Base-by-base conservation (phyloP, 2,888 invertebrate genomes). In the Plebejus anna region DNA sequence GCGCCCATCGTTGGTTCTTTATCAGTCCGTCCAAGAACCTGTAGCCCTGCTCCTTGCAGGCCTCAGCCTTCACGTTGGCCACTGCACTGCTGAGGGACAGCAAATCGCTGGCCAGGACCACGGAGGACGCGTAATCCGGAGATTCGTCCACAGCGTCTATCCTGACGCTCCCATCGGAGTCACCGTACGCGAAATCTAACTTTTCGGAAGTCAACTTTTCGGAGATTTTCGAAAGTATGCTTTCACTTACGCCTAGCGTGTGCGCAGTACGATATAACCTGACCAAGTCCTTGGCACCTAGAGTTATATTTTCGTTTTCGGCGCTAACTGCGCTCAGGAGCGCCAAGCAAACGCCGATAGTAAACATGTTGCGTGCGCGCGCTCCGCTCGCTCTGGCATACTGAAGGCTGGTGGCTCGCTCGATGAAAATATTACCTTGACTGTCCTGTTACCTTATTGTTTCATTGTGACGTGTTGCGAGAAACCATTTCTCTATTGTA, bases 1-100 rank as follows among this genome's bases (percentile, higher is more conserved):
- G 84, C n/a, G 95, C 94, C 95, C 95, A 95, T 86, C 92, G 87
- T 81, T 94, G 94, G 81, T 94, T 94, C 83, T 86, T 83, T 13
- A 92, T 86, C 77, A 95, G 84, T 77, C 94, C 94, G 81, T 94
- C 89, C 79, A 95, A 82, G 70, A 94, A 92, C 76, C 87, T 86
- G 79, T 90, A 89, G 0, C 93, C 94, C 77, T 95, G 95, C 70
- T 92, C 90, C 77, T 93, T 88, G 84, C 95, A 95, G 1, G 85
- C 81, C 55, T 86, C 85, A 76, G 94, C 92, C 79, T 91, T 85
- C 59, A 95, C 89, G 78, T 89, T 90, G 11, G 91, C 89, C 61
- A 95, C 87, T 38, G 94, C 94, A 82, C 91, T 90, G 3, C 90
- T 89, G 13, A 95, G 84, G 0, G 94, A 90, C 47, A 94, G 83